These are phyloP conservation scores for Microchrysa polita DNA, from an alignment of 2,888 invertebrate genomes.

Conservation along the genomic window DNA sequence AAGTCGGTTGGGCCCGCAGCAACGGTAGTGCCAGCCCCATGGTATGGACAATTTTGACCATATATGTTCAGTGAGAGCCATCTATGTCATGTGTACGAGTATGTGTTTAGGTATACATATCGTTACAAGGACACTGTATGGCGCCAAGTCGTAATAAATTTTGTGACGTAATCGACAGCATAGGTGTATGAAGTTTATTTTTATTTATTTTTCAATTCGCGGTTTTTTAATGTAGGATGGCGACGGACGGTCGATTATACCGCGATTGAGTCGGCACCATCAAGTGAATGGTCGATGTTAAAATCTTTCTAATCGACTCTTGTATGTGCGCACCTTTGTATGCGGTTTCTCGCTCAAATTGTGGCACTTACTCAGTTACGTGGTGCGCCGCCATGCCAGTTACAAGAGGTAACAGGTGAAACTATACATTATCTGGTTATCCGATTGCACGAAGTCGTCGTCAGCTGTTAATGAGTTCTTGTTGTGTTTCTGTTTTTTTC, in stretches of 20 bases:
- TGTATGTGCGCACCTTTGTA: conserved; percentile 31
- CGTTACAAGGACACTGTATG: conserved; percentile 40
- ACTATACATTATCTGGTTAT: conserved; percentile 30
- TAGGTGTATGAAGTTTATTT: conserved; percentile 14
- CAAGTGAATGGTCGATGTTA: conserved; percentile 39
- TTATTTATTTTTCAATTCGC: conserved; percentile 16
- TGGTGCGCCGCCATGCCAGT: conserved; percentile 10
- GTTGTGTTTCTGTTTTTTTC: too few relatives aligned
- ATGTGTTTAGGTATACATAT: too few relatives aligned
- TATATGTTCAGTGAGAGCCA: conserved; percentile 26
- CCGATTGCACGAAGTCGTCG: conserved; percentile 7
- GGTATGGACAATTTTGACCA: conserved; percentile 36
- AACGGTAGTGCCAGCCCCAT: not conserved
- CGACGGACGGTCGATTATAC: conserved; percentile 9
- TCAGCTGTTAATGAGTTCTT: conserved; percentile 33
- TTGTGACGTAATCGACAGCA: conserved; percentile 33
- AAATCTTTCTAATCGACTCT: conserved; percentile 42
- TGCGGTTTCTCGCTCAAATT: not conserved
- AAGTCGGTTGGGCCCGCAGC: conserved; percentile 28
- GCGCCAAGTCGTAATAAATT: conserved; percentile 36
- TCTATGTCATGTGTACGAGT: conserved; percentile 16
- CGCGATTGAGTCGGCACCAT: conserved; percentile 17
- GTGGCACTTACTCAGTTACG: conserved; percentile 12
- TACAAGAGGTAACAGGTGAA: conserved; percentile 38
- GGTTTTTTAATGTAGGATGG: conserved; percentile 12